phyloP scores from a whole-genome alignment of 2,888 invertebrate genomes.

The Torymus texanus region DNA sequence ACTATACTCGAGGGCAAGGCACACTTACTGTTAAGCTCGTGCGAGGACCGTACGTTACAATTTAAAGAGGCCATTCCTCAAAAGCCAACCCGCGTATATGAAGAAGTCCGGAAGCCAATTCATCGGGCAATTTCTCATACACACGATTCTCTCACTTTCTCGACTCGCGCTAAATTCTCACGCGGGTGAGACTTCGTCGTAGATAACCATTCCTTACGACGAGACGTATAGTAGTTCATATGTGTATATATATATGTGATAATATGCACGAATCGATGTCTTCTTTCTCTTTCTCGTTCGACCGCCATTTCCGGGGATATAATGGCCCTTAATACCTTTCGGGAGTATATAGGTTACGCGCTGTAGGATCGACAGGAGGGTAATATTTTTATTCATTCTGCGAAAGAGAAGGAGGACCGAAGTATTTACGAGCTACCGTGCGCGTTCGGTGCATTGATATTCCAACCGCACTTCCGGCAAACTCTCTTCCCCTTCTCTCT shows the following conservation, averaged over 20 bases:
- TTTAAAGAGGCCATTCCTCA: no score
- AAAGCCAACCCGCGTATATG: background rate
- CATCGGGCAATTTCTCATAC: conserved; percentile 29
- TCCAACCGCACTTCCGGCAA: conserved; percentile 54
- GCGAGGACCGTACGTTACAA: no score
- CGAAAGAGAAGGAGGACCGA: conserved; percentile 20
- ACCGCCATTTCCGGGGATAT: conserved; percentile 34
- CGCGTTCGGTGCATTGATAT: conserved; percentile 47
- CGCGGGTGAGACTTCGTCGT: background rate
- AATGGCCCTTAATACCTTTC: conserved; percentile 38
- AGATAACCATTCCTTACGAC: conserved; percentile 9
- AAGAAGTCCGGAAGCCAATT: conserved; percentile 36
- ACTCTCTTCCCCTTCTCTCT: conserved; percentile 40
- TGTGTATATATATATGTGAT: no score
- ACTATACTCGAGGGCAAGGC: no score
- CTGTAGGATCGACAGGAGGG: conserved; percentile 6
- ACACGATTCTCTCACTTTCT: no score
- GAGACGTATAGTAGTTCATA: background rate
- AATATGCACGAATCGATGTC: background rate
- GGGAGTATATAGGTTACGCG: conserved; percentile 15
- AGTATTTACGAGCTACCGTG: conserved; percentile 38
- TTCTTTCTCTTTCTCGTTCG: background rate
- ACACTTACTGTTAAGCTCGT: no score
- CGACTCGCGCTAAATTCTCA: conserved; percentile 9
- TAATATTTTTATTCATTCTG: conserved; percentile 50